Evolutionary conservation across 2,113 vertebrate species (phyloP).

Genomic region (Gnathonemus longibarbis): DNA sequence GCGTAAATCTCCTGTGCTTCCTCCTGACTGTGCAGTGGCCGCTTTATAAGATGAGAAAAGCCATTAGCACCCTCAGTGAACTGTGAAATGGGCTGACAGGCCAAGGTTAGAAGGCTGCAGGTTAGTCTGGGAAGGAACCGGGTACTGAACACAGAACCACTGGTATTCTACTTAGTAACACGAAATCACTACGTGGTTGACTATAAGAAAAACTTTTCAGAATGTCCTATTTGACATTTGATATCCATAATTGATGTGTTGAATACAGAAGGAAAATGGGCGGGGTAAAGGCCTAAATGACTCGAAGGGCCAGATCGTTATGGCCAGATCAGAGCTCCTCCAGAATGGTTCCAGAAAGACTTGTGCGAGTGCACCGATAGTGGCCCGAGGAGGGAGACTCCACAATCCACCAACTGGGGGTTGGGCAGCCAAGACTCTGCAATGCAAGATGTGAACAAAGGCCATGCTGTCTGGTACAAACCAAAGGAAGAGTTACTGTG

Average conservation of each 20-base stretch:
- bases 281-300: neutral
- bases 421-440: neutral
- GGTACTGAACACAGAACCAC: neutral
- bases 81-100: conserved; percentile 54
- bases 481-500: neutral
- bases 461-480: neutral
- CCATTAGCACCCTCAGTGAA: conserved; percentile 49
- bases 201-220: neutral
- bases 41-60: conserved; percentile 39
- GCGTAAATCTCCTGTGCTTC: neutral
- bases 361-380: neutral
- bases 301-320: neutral
- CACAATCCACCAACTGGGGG: neutral
- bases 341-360: neutral
- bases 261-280: neutral
- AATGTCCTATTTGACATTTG: neutral
- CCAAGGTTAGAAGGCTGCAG: conserved; percentile 10
- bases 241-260: neutral
- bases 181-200: neutral
- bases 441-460: neutral
- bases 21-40: neutral
- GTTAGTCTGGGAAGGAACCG: neutral
- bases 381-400: neutral
- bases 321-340: neutral
- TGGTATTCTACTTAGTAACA: neutral